phyloP scores from a whole-genome alignment of 2,888 invertebrate species.

The Hipparchia semele region DNA sequence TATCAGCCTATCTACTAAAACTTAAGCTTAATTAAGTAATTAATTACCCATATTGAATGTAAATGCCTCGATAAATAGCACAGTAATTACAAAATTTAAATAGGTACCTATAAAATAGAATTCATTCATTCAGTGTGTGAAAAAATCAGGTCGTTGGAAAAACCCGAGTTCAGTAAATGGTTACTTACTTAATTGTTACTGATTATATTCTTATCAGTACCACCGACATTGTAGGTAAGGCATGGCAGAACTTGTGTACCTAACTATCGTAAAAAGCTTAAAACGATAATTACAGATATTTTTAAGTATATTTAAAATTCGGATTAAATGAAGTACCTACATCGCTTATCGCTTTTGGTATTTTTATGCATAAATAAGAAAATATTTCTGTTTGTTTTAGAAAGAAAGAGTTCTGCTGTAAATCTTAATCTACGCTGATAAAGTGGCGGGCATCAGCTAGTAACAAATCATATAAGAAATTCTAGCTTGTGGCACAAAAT shows the following conservation, averaged over 20 bases:
- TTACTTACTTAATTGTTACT: conserved; percentile 15
- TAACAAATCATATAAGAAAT: no score
- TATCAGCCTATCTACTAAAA: no score
- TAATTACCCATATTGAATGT: neutral
- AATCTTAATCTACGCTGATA: no score
- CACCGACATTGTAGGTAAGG: neutral
- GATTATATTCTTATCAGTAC: conserved; percentile 21
- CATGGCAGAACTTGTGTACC: neutral
- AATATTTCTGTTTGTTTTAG: no score
- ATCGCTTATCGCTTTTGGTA: no score
- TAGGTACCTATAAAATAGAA: neutral
- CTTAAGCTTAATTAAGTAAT: no score
- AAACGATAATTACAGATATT: neutral
- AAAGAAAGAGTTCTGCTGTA: no score
- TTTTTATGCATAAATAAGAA: no score
- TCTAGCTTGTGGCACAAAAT: no score
- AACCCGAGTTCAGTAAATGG: conserved; percentile 47
- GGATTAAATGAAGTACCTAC: no score
- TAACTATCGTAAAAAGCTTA: neutral
- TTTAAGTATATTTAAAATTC: neutral
- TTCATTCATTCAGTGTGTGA: neutral
- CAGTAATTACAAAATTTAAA: neutral
- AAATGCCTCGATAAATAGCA: neutral
- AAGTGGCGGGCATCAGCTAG: no score
- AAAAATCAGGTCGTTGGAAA: conserved; percentile 62